Evolutionary conservation across 2,888 invertebrate species (phyloP), one percentile per base, ranked within the genome.

Genomic region (Athrips mouffetella): DNA sequence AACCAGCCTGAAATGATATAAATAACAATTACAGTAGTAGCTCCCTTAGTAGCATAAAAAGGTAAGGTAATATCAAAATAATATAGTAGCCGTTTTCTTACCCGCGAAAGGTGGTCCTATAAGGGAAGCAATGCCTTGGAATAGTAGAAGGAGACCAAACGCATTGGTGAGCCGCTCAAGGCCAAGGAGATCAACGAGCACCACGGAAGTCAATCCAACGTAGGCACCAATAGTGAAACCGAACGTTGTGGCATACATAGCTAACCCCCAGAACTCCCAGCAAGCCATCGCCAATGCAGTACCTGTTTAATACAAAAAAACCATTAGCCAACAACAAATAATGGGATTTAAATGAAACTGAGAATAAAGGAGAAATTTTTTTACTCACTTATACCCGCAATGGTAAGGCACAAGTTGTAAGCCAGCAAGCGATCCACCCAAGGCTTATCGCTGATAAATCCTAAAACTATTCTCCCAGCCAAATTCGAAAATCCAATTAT

Each of bases 211-310:
- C 45, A 98, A 89, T n/a, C 98, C 97, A 41, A 98, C 98, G 76
- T 98, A 98, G 50, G 98, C 98, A 58, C 98, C 97, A 65, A 96
- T 96, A 13, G 96, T 95, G 68, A 96, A 95, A 46, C 98, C 98
- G 73, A 95, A 98, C 7, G 93, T 89, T 27, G 91, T 89, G 18
- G 95, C 92, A 79, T 96, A 98, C 47, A 94, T 64, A 15, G 93
- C 91, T 63, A 98, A 90, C 6, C 93, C 89, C 66, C 89, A 82
- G 77, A 94, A 96, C 62, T 92, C 92, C 60, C 79, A 78, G 79
- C 95, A 96, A 57, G 92, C 90, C 71, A 94, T 93, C 73, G 95
- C 94, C 65, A 96, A 75, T 29, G 92, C 92, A 18, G 98, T 98
- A 53, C 94, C 96, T 94, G 89, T 35, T n/a, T n/a, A 73, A 76